Evolutionary conservation across 2,113 vertebrate species (phyloP).

Genomic region (Muscicapa adusta): DNA sequence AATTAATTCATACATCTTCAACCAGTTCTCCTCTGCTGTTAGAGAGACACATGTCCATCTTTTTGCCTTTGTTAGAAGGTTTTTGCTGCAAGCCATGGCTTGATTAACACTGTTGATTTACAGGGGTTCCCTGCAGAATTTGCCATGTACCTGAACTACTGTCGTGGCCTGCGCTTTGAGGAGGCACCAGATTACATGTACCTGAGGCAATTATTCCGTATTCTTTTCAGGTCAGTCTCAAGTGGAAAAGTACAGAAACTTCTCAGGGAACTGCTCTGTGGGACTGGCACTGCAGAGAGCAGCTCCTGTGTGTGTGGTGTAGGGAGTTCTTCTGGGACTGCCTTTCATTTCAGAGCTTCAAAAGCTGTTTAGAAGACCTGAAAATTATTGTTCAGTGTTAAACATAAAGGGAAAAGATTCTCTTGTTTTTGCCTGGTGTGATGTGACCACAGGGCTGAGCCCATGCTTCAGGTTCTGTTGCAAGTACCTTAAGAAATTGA

Average conservation of each 20-base stretch:
- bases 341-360: not conserved
- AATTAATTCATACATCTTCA: not conserved
- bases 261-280: not conserved
- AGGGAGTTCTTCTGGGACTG: not conserved
- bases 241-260: slow-evolving; percentile 21
- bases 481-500: not conserved
- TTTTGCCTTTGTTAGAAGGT: not conserved
- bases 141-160: slow-evolving; percentile 99
- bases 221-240: slow-evolving; percentile 93
- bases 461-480: not conserved
- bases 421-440: not conserved
- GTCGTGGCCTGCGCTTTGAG: slow-evolving; percentile 97
- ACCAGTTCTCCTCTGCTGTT: not conserved
- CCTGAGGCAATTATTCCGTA: slow-evolving; percentile 98
- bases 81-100: not conserved
- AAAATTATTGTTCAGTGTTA: not conserved
- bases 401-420: not conserved
- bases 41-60: not conserved
- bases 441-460: not conserved
- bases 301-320: not conserved
- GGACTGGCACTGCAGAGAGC: not conserved
- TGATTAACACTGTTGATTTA: slow-evolving; percentile 50
- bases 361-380: not conserved
- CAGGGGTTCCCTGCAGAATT: slow-evolving; percentile 99
- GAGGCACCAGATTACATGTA: slow-evolving; percentile 99